Evolutionary conservation across 2,113 vertebrate genomes (phyloP).

Genomic region (Fregetta grallaria): DNA sequence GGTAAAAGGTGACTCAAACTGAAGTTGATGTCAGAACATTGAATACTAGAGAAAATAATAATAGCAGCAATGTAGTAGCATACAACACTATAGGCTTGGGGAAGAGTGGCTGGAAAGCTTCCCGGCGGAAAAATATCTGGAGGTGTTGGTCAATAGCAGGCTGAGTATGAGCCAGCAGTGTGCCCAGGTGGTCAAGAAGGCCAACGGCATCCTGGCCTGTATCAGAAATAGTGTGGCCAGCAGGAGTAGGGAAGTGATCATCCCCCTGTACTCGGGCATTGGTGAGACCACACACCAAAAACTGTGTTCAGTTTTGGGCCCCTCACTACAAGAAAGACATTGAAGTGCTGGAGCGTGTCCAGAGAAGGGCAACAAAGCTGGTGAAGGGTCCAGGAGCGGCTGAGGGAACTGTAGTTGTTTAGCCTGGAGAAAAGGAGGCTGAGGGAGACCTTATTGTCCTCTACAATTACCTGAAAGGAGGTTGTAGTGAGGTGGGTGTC

Average conservation of each 20-base stretch:
- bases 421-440: neutral
- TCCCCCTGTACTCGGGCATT: fast-evolving
- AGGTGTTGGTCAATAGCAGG: fast-evolving
- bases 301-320: neutral
- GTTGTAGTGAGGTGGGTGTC: fast-evolving
- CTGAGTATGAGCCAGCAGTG: neutral
- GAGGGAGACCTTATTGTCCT: neutral
- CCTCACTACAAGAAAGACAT: neutral
- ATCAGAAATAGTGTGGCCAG: neutral
- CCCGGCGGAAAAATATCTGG: fast-evolving
- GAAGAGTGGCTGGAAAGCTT: neutral
- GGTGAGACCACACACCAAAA: fast-evolving
- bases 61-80: neutral
- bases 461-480: neutral
- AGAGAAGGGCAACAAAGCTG: fast-evolving
- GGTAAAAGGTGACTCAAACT: neutral
- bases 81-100: fast-evolving
- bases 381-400: neutral
- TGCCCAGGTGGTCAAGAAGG: too few species aligned
- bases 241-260: fast-evolving
- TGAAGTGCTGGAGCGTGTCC: neutral
- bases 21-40: neutral
- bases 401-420: neutral
- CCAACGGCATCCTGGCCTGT: neutral
- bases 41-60: neutral